Evolutionary conservation across 2,113 vertebrate genomes (phyloP).

Genomic region (Coryphaenoides rupestris): DNA sequence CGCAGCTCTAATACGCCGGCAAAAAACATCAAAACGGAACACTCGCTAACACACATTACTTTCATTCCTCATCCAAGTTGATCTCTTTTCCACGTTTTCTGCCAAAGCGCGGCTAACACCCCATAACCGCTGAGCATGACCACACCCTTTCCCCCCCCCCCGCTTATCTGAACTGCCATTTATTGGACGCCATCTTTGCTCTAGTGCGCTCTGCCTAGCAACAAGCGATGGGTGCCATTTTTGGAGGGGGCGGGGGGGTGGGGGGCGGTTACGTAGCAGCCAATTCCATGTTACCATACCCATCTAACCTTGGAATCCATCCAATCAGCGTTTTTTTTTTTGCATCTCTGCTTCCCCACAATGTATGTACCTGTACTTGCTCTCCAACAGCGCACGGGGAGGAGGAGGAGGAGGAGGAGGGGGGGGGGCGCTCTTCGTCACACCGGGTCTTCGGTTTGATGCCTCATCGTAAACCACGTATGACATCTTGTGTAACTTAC

Average conservation of each 20-base stretch:
- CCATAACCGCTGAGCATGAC: conserved; percentile 45
- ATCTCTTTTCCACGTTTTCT: background rate
- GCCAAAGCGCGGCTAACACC: conserved; percentile 38
- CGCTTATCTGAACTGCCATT: conserved; percentile 56
- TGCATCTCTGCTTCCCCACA: conserved; percentile 28
- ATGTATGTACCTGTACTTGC: conserved; percentile 27
- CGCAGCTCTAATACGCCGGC: background rate
- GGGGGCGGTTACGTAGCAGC: conserved; percentile 30
- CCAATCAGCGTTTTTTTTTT: conserved; percentile 17
- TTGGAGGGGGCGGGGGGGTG: too few relatives aligned
- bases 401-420: conserved; percentile 44
- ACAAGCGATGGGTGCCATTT: conserved; percentile 63
- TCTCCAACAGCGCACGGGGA: background rate
- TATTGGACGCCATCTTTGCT: conserved; percentile 63
- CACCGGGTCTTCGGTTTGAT: conserved; percentile 48
- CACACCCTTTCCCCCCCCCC: conserved; percentile 58
- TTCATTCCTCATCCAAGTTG: background rate
- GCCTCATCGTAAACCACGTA: conserved; percentile 59
- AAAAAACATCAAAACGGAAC: background rate
- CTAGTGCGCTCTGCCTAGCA: conserved; percentile 70
- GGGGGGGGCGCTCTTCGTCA: conserved; percentile 54
- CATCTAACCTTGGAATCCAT: conserved; percentile 38
- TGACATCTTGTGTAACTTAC: conserved; percentile 57
- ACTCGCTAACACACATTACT: background rate
- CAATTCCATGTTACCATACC: conserved; percentile 58